phyloP scores from a whole-genome alignment of 1,140 invertebrate genomes.

The Leptinotarsa undecemlineata region DNA sequence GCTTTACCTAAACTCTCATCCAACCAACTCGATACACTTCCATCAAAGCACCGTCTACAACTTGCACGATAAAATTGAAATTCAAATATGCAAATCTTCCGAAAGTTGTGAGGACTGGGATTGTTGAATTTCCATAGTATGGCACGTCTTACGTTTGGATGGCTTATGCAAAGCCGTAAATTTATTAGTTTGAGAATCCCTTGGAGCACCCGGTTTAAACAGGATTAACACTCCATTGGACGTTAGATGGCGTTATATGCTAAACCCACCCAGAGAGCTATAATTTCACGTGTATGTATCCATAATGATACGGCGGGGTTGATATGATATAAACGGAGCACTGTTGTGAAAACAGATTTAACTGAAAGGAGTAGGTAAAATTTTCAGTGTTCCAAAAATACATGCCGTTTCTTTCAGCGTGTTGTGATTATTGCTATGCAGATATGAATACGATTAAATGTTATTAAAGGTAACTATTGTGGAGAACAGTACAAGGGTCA shows the following conservation, averaged over 20 bases:
- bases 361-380: background rate
- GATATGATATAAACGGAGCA: background rate
- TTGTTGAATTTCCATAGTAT: constrained; percentile 44
- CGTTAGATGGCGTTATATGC: constrained; percentile 32
- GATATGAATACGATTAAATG: no score
- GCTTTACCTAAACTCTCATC: background rate
- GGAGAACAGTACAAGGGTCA: no score
- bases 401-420: no score
- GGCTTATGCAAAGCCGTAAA: constrained; percentile 52
- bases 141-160: constrained; percentile 44
- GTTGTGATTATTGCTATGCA: no score
- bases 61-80: constrained; percentile 47
- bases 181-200: constrained; percentile 51
- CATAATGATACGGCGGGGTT: constrained; percentile 24
- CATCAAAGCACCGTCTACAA: background rate
- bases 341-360: background rate
- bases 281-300: constrained; percentile 34
- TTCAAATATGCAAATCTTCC: constrained; percentile 51
- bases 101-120: constrained; percentile 40
- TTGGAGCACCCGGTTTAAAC: constrained; percentile 46
- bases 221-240: constrained; percentile 51
- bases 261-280: constrained; percentile 17
- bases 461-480: no score
- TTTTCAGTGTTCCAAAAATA: background rate
- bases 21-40: constrained; percentile 3